Evolutionary conservation across 2,797 vertebrate species (phyloP).

Genomic region (Limosa lapponica): DNA sequence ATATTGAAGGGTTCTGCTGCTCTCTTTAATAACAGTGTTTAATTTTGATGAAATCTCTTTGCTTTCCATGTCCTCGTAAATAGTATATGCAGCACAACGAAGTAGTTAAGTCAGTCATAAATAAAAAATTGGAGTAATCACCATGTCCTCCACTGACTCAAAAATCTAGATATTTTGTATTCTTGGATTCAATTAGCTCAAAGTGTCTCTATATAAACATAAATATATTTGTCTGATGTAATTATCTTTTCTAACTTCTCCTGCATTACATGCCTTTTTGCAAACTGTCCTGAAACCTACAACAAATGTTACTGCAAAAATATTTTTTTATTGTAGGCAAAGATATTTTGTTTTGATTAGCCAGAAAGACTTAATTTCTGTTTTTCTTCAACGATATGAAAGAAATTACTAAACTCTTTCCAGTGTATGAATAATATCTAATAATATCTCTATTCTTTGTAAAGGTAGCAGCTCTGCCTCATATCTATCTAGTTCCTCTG

Average conservation of each 20-base stretch:
- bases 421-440: neutral
- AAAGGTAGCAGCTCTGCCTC: neutral
- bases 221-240: neutral
- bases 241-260: neutral
- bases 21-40: neutral
- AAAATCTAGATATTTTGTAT: neutral
- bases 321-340: neutral
- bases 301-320: neutral
- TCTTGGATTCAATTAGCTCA: neutral
- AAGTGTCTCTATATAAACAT: neutral
- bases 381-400: neutral
- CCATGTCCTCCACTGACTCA: neutral
- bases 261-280: neutral
- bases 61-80: neutral
- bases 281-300: neutral
- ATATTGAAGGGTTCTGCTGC: fast-evolving
- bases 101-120: neutral
- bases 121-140: neutral
- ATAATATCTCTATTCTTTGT: neutral
- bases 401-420: neutral
- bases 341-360: neutral
- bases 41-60: neutral
- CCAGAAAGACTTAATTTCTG: neutral
- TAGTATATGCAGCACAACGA: neutral
- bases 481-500: neutral